Conservation (phyloP, 2,888 invertebrate species). For the Drosophila merina region DNA sequence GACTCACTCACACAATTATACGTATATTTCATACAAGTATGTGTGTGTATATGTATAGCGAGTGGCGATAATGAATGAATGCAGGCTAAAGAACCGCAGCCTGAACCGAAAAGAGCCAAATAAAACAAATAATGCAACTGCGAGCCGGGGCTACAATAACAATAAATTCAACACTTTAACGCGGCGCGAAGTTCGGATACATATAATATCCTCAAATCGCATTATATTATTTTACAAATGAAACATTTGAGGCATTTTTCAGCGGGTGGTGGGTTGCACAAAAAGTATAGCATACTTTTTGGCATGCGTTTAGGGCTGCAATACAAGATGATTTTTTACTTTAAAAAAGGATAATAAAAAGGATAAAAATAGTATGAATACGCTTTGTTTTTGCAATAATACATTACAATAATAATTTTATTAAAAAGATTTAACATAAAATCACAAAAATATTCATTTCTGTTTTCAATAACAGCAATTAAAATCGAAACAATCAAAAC, state of each 20-base stretch:
- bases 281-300: constrained; percentile 11
- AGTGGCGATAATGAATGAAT: constrained; percentile 71
- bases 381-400: too few relatives aligned
- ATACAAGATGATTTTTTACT: neutral
- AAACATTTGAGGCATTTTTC: constrained; percentile 13
- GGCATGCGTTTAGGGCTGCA: neutral
- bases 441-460: neutral
- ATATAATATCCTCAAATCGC: constrained; percentile 33
- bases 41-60: constrained; percentile 28
- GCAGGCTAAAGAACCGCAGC: constrained; percentile 75
- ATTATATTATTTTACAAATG: constrained; percentile 34
- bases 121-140: constrained; percentile 67
- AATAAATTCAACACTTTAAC: constrained; percentile 80
- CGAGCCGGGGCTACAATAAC: constrained; percentile 37
- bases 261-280: neutral
- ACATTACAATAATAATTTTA: neutral
- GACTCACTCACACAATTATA: constrained; percentile 16
- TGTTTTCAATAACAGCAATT: neutral
- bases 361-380: neutral
- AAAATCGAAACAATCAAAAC: constrained; percentile 2
- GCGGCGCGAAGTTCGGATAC: constrained; percentile 52
- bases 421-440: neutral
- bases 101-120: constrained; percentile 57
- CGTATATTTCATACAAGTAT: constrained; percentile 7
- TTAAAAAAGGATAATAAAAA: neutral